Evolutionary conservation across 1,140 invertebrate genomes (phyloP).

Genomic region (Drosophila takahashii): DNA sequence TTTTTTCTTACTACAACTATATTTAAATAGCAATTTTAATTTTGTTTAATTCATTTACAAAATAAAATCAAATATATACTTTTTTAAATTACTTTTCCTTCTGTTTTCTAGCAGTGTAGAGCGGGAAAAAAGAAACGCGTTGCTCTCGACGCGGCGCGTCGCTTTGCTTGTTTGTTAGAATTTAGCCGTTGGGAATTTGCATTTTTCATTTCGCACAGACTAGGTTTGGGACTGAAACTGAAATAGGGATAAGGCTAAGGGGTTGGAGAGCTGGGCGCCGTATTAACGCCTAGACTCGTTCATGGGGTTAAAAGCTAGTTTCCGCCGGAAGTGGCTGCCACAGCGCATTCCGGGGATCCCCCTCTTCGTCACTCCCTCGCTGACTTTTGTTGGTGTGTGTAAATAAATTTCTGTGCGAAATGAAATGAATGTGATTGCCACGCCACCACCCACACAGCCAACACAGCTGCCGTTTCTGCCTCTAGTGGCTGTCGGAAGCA

Average conservation of each 20-base stretch:
- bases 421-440: slow-evolving; percentile 83
- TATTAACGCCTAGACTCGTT: slow-evolving; percentile 82
- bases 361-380: neutral
- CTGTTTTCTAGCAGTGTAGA: slow-evolving; percentile 30
- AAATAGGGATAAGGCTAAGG: slow-evolving; percentile 11
- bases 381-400: slow-evolving; percentile 59
- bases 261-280: slow-evolving; percentile 52
- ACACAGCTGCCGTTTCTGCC: slow-evolving; percentile 8
- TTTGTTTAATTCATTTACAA: too few relatives aligned
- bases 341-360: slow-evolving; percentile 55
- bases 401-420: slow-evolving; percentile 80
- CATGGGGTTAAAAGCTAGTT: slow-evolving; percentile 83
- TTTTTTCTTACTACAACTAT: too few relatives aligned
- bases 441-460: slow-evolving; percentile 5
- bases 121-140: slow-evolving; percentile 47
- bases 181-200: slow-evolving; percentile 82
- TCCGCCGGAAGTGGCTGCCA: slow-evolving; percentile 80
- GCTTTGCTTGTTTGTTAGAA: slow-evolving; percentile 81
- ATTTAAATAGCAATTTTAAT: too few relatives aligned
- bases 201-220: slow-evolving; percentile 78
- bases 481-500: slow-evolving; percentile 62
- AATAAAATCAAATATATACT: too few relatives aligned
- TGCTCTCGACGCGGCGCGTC: slow-evolving; percentile 71
- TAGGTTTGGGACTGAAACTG: slow-evolving; percentile 3
- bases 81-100: too few relatives aligned